Base-by-base conservation (phyloP, 2,888 invertebrate genomes). In the Urechis unicinctus region DNA sequence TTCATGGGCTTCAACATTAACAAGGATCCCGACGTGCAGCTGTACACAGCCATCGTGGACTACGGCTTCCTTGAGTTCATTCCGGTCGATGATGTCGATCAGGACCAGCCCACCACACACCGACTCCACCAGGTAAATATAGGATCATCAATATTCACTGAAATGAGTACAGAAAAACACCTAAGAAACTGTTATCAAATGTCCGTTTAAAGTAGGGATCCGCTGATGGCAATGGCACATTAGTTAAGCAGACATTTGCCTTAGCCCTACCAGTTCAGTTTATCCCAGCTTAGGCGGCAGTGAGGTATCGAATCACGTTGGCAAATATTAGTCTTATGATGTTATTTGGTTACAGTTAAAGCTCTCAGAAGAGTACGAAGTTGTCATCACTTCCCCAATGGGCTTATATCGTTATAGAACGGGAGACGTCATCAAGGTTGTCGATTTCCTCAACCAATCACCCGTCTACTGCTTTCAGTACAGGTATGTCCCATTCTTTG, bases 391-490 rank as follows among this genome's bases (percentile, higher is more conserved):
- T 2, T 61, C 63, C 17, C 57, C 56, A n/a, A 58, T 54, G 42
- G 65, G 63, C 2, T 46, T 66, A 2, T 65, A 62, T 55, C 48
- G 66, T 1, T 66, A 67, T 57, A 52, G 63, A 28, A 59, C 55
- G 4, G 66, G 66, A 21, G 66, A 66, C 53, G 56, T 66, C 36
- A 50, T 66, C 26, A 56, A 56, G 44, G 54, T 67, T 1, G 57
- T 57, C 1, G 67, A 64, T 24, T 72, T 70, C 61, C 62, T 71
- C 54, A 65, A 73, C 53, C 63, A 70, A 29, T 72, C 72, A 59
- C 77, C 77, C 2, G 64, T 75, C 30, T 68, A 75, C 45, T 70
- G 72, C 53, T 77, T 77, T 58, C 65, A 68, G 58, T 75, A 75
- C 67, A 73, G 76, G 77, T 74, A 59, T 13, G 30, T 44, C 17